Evolutionary conservation across 2,797 vertebrate species (phyloP).

Genomic region (Botia almorhae): DNA sequence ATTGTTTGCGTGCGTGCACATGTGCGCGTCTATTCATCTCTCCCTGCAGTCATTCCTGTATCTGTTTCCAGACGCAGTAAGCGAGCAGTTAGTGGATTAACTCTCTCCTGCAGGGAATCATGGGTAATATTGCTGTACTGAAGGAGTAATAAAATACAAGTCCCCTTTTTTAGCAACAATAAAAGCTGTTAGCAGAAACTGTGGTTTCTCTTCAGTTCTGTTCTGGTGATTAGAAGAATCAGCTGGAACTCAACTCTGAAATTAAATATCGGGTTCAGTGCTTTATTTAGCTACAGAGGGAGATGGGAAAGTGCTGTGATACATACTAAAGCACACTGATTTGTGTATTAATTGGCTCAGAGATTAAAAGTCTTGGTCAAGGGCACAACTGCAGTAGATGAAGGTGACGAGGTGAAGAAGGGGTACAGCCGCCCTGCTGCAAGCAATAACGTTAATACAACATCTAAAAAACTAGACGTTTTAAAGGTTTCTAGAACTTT

Average conservation of each 20-base stretch:
- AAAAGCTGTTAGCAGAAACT: conserved; percentile 30
- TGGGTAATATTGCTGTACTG: conserved; percentile 21
- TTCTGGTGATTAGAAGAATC: conserved; percentile 44
- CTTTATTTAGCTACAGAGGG: conserved; percentile 17
- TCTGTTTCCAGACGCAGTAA: conserved; percentile 35
- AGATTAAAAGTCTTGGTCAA: conserved; percentile 3
- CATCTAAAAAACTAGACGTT: no score
- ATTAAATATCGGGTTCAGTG: conserved; percentile 21
- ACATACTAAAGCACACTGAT: background rate
- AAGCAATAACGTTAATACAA: no score
- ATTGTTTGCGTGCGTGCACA: conserved; percentile 22
- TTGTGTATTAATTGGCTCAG: conserved; percentile 18
- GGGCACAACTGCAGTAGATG: background rate
- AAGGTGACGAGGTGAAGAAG: no score
- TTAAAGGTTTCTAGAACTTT: no score
- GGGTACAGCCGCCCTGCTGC: background rate
- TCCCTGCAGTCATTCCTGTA: conserved; percentile 29
- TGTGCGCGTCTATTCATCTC: background rate
- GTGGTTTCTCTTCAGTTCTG: conserved; percentile 34
- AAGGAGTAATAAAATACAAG: conserved; percentile 36
- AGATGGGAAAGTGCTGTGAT: background rate
- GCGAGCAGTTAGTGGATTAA: conserved; percentile 38
- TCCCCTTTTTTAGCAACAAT: conserved; percentile 36
- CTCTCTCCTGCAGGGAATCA: conserved; percentile 34
- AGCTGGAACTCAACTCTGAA: conserved; percentile 29